Conservation (phyloP, 2,797 vertebrate species). For the Ambastaia sidthimunki region DNA sequence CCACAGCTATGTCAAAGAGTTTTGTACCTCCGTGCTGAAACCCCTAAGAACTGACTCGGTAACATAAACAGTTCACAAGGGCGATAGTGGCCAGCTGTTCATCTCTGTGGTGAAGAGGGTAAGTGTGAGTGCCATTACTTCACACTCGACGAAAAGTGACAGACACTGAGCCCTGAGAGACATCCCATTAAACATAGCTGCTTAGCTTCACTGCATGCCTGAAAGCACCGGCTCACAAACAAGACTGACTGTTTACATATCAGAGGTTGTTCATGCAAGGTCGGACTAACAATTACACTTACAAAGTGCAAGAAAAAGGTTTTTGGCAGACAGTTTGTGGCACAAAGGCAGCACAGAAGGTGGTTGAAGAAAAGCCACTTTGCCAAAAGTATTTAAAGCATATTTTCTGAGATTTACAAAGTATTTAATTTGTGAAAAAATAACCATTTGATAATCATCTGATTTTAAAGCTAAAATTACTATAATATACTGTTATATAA, state of each 20-base stretch:
- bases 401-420: neutral
- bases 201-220: conserved; percentile 44
- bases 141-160: conserved; percentile 8
- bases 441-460: no score
- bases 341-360: neutral
- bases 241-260: conserved; percentile 31
- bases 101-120: neutral
- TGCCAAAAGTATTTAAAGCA: neutral
- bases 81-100: neutral
- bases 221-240: neutral
- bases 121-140: neutral
- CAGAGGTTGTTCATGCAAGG: conserved; percentile 7
- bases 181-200: conserved; percentile 30
- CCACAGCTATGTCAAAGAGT: conserved; percentile 16
- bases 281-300: conserved; percentile 13
- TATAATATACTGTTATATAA: neutral
- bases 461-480: no score
- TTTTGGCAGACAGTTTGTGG: neutral
- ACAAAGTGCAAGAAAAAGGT: neutral
- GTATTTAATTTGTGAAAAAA: no score
- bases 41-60: neutral
- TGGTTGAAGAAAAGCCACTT: neutral
- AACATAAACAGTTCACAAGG: neutral
- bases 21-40: neutral
- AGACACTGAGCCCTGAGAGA: conserved; percentile 20